Conservation (phyloP, 2,113 vertebrate species). For the Muntiacus reevesi region DNA sequence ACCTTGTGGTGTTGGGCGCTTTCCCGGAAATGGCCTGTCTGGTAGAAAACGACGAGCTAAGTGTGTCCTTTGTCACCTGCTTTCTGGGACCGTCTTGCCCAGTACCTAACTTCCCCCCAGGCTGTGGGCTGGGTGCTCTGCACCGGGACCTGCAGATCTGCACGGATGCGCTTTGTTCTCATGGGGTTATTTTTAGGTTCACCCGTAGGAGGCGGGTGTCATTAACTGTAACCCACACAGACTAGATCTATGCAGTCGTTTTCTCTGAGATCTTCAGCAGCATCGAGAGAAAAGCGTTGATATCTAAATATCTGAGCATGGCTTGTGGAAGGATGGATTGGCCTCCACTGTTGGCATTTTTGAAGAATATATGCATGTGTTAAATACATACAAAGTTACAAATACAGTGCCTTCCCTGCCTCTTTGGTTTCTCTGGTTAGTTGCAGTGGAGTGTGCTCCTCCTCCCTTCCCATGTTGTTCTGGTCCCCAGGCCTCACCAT, state of each 20-base stretch:
- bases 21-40: background rate
- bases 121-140: background rate
- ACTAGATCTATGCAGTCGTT: background rate
- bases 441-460: background rate
- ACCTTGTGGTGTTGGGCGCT: background rate
- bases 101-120: background rate
- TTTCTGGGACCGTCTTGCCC: background rate
- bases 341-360: background rate
- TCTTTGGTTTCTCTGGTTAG: background rate
- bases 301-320: slow-evolving; percentile 7
- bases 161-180: background rate
- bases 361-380: background rate
- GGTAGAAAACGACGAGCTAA: background rate
- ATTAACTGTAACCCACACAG: background rate
- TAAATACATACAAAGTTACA: background rate
- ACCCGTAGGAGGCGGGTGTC: background rate
- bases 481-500: background rate
- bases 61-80: background rate
- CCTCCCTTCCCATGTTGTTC: background rate
- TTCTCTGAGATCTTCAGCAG: background rate
- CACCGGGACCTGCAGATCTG: background rate
- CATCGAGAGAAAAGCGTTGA: background rate
- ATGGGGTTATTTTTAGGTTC: slow-evolving; percentile 12
- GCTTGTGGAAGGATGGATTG: background rate
- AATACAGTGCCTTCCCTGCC: background rate